Evolutionary conservation across 2,797 vertebrate species (phyloP).

Genomic region (Premnoplex brunnescens): DNA sequence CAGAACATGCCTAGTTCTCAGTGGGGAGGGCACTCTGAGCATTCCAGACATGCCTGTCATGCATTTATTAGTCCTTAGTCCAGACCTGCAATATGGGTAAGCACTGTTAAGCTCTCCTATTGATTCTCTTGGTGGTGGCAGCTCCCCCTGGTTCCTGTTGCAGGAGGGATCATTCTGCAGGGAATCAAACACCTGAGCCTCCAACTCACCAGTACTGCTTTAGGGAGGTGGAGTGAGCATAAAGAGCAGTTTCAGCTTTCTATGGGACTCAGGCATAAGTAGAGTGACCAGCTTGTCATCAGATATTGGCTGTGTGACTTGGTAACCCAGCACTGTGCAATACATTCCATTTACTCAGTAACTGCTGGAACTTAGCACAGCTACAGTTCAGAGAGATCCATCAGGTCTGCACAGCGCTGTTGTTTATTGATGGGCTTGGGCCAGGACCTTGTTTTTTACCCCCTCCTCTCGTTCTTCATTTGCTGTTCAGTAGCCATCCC

Average conservation of each 20-base stretch:
- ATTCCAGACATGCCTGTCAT: background rate
- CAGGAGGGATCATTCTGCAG: background rate
- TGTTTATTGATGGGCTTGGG: background rate
- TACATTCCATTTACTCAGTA: background rate
- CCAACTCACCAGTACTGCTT: background rate
- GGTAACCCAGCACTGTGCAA: background rate
- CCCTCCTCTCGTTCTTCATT: background rate
- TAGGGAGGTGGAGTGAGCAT: background rate
- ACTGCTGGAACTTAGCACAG: background rate
- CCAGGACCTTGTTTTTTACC: background rate
- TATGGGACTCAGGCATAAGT: background rate
- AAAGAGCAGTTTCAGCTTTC: background rate
- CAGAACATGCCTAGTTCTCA: accelerated
- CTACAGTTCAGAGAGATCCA: background rate
- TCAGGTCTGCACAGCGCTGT: background rate
- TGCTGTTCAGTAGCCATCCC: background rate
- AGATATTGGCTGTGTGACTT: background rate
- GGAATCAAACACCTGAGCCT: background rate
- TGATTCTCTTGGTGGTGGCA: background rate
- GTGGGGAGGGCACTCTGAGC: background rate
- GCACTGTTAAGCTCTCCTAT: background rate
- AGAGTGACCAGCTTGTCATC: background rate
- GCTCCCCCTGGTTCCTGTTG: background rate
- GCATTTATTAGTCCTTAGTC: background rate
- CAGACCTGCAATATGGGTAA: accelerated